phyloP scores from a whole-genome alignment of 2,888 invertebrate species.

The Macaria liturata region DNA sequence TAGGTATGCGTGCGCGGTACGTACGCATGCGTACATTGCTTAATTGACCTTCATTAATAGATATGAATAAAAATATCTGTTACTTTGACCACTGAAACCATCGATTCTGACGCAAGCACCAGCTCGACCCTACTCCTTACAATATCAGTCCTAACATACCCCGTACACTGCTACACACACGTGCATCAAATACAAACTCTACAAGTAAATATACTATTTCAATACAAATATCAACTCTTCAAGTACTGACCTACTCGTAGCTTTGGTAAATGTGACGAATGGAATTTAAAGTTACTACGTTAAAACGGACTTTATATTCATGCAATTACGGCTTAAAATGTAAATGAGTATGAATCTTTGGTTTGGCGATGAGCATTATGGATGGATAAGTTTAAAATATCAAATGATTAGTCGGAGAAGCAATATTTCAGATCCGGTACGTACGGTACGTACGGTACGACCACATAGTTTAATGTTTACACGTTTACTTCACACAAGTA shows the following conservation, averaged over 20 bases:
- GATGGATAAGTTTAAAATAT: constrained; percentile 6
- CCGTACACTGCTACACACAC: constrained; percentile 21
- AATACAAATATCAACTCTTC: background rate
- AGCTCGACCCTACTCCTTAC: constrained; percentile 2
- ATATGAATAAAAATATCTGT: background rate
- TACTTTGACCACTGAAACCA: background rate
- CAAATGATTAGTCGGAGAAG: constrained; percentile 7
- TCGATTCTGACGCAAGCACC: constrained; percentile 22
- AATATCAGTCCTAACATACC: constrained; percentile 33
- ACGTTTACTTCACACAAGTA: constrained; percentile 20
- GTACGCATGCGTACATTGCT: background rate
- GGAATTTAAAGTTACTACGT: background rate
- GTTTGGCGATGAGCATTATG: constrained; percentile 16
- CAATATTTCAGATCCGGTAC: too few relatives aligned
- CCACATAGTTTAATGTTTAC: too few relatives aligned
- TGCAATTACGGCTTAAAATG: too few relatives aligned
- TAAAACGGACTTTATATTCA: too few relatives aligned
- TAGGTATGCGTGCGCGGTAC: too few relatives aligned
- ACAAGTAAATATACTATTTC: constrained; percentile 4
- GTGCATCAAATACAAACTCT: constrained; percentile 25
- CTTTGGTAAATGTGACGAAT: constrained; percentile 14
- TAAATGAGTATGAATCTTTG: constrained; percentile 6
- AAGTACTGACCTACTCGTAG: constrained; percentile 1
- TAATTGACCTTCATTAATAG: constrained; percentile 18
- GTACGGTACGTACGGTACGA: too few relatives aligned